Evolutionary conservation across 2,888 invertebrate genomes (phyloP), one percentile per base, ranked within the genome.

Genomic region (Coronaproctus castanopsis): DNA sequence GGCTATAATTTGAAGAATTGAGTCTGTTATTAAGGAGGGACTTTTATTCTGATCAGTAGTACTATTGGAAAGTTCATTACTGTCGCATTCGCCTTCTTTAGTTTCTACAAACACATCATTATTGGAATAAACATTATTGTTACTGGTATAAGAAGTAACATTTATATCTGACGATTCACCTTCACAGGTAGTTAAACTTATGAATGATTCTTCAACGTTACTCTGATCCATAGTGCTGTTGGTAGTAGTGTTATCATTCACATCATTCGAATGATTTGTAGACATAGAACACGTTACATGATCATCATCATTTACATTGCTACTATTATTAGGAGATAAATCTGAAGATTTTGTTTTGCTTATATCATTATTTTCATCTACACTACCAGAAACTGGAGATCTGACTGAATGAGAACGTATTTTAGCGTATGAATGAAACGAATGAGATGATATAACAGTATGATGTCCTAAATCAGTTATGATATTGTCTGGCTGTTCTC

Each of bases 371-470:
- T 14, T 36, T n/a, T n/a, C n/a, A n/a, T n/a, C n/a, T 8, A 5
- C 36, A 5, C 5, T 36, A 14, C 36, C 14, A 14, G 36, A 36
- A 36, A 14, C 36, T 36, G 36, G 36, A 5, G 36, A 36, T 36
- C 14, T 36, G 14, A 14, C 14, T 14, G 36, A 36, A 36, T 36
- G 36, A 36, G 36, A 36, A 8, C 36, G 36, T 8, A 36, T 53
- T 58, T 62, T 62, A 1, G 62, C 62, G 54, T 62, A 62, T 2
- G 62, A 62, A 60, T 62, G 62, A 56, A 62, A 62, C 14, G 62
- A 55, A 55, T 62, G 57, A 14, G 57, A 50, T 3, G 57, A 48
- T 23, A 51, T 48, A 14, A 57, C 51, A 18, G 51, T 21, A 18
- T 50, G 48, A 2, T 48, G 50, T 1, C 20, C n/a, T 14, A 36